Base-by-base conservation (phyloP, 2,888 invertebrate species). In the Melieria crassipennis region DNA sequence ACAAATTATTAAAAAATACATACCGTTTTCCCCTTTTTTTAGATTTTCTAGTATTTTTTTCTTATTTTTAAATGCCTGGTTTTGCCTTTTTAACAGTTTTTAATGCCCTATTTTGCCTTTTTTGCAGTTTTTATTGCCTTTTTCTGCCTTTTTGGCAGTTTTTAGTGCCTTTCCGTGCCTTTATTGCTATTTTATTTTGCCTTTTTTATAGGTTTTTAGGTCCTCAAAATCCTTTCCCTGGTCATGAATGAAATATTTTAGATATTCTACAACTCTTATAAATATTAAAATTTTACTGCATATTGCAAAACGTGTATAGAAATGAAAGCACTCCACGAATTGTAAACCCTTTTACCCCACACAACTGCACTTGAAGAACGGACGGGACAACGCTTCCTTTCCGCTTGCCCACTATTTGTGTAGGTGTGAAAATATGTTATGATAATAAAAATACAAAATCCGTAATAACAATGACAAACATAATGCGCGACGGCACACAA, bases 381-480 rank as follows among this genome's bases (percentile, higher is more conserved):
- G 78, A 76, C 78, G 79, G 80, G 30, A 30, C 1, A 30, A 82
- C 80, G 78, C 73, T 83, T 79, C 81, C 79, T 78, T 74, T 78
- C 3, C 6, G 5, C 43, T 43, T 56, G 11, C 13, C 47, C 42
- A 10, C 77, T 85, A 79, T 84, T 82, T 81, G 80, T 79, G 74
- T 82, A 83, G 84, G 84, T 85, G 85, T 81, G 75, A 83, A 84
- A 85, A 85, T 84, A 84, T 82, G 82, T 78, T 79, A 77, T 78
- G 73, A 80, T 72, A 76, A 81, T 77, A 76, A 76, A 66, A 77
- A 30, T 30, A 30, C 43, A 67, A 60, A 67, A 67, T 67, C 16
- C 48, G 7, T 69, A 69, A 69, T 69, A 69, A 69, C 69, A 69
- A 63, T 69, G 62, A 62, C 56, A 69, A 69, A 63, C 62, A 63